Evolutionary conservation across 2,797 vertebrate genomes (phyloP).

Genomic region (Gallinago nigripennis): DNA sequence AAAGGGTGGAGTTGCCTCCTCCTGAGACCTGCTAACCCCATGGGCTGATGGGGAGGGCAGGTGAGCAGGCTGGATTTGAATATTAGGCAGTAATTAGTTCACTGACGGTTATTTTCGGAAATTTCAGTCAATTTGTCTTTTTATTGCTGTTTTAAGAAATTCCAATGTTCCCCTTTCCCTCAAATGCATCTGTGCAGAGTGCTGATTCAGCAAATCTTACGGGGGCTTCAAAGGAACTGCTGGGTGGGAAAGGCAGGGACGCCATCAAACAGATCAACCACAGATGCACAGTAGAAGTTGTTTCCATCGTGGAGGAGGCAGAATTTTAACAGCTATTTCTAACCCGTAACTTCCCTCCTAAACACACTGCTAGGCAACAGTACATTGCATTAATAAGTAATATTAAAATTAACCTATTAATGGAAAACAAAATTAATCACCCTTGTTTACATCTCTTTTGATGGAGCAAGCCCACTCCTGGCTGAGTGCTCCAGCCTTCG

Average conservation of each 20-base stretch:
- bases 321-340: neutral
- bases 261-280: neutral
- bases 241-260: neutral
- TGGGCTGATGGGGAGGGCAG: neutral
- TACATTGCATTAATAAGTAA: neutral
- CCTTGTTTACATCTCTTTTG: neutral
- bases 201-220: neutral
- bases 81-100: neutral
- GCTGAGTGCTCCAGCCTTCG: neutral
- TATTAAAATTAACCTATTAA: neutral
- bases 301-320: neutral
- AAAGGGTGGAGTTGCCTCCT: neutral
- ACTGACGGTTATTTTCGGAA: neutral
- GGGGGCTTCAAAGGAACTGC: neutral
- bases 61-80: neutral
- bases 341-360: neutral
- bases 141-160: neutral
- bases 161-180: neutral
- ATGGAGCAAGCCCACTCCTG: neutral
- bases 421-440: neutral
- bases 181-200: neutral
- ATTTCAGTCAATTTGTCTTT: neutral
- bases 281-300: neutral
- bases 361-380: neutral
- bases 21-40: neutral